Conservation (phyloP, 2,113 vertebrate genomes). For the Arvicanthis niloticus region DNA sequence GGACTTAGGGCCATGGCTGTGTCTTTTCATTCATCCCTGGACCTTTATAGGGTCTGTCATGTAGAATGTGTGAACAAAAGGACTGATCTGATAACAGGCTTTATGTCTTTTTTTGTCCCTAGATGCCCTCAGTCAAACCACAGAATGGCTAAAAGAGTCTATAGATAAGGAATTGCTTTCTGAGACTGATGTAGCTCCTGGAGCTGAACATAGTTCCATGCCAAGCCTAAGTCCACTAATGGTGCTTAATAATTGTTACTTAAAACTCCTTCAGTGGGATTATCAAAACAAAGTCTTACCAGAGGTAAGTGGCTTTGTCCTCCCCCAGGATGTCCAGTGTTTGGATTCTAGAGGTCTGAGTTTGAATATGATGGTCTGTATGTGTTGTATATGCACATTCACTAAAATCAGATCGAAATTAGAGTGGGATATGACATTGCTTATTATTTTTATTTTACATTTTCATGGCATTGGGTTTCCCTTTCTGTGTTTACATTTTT, state of each 20-base stretch:
- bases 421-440: background rate
- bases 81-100: background rate
- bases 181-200: conserved; percentile 80
- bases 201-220: conserved; percentile 82
- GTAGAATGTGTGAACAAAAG: background rate
- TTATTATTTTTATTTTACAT: conserved; percentile 41
- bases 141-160: conserved; percentile 93
- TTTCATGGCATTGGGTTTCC: conserved; percentile 55
- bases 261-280: conserved; percentile 93
- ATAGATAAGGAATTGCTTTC: conserved; percentile 90
- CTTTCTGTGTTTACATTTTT: conserved; percentile 66
- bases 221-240: conserved; percentile 89
- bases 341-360: background rate
- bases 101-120: background rate
- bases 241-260: conserved; percentile 92
- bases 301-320: conserved; percentile 88
- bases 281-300: conserved; percentile 88
- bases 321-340: background rate
- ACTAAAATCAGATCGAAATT: conserved; percentile 27
- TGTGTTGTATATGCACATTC: background rate
- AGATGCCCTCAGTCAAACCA: conserved; percentile 94
- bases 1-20: background rate
- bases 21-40: background rate
- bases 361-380: background rate
- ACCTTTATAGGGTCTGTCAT: background rate